A percentile compares a stretch with the other conserved stretches of the same genome.
These are phyloP conservation scores for Gerris lacustris DNA, from an alignment of 2,888 invertebrate genomes.

Conservation along the genomic window DNA sequence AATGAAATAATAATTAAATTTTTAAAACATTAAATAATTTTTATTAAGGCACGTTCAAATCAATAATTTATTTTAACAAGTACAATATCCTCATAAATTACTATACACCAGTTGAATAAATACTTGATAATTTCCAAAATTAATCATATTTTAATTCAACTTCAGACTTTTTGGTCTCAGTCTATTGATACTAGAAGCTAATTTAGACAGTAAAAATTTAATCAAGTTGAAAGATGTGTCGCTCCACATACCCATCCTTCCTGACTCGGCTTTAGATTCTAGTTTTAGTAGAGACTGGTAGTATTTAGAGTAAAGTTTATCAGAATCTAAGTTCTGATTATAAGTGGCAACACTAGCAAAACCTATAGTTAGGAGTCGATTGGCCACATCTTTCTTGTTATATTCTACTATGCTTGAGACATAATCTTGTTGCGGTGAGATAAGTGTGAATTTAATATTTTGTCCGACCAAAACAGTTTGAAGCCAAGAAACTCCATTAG, in stretches of 20 bases:
- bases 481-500: slow-evolving; percentile 41
- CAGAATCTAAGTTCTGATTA: slow-evolving; percentile 21
- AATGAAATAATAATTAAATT: no score
- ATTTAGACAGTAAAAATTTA: not conserved
- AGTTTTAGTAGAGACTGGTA: slow-evolving; percentile 38
- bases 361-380: slow-evolving; percentile 26
- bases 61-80: no score
- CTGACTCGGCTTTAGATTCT: slow-evolving; percentile 39
- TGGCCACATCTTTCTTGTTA: slow-evolving; percentile 24
- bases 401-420: slow-evolving; percentile 36
- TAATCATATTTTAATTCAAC: not conserved
- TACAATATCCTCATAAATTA: no score
- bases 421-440: slow-evolving; percentile 37
- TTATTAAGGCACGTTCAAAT: no score
- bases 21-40: no score
- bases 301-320: slow-evolving; percentile 34
- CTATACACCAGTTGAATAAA: no score
- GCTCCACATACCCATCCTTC: slow-evolving; percentile 42
- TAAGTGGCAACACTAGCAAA: slow-evolving; percentile 28
- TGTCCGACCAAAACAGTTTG: slow-evolving; percentile 38
- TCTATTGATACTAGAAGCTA: not conserved
- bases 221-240: slow-evolving; percentile 10
- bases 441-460: slow-evolving; percentile 38
- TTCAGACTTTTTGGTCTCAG: not conserved
- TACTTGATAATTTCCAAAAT: no score